phyloP scores from a whole-genome alignment of 2,797 vertebrate species.

The Schizopygopsis pylzovi region DNA sequence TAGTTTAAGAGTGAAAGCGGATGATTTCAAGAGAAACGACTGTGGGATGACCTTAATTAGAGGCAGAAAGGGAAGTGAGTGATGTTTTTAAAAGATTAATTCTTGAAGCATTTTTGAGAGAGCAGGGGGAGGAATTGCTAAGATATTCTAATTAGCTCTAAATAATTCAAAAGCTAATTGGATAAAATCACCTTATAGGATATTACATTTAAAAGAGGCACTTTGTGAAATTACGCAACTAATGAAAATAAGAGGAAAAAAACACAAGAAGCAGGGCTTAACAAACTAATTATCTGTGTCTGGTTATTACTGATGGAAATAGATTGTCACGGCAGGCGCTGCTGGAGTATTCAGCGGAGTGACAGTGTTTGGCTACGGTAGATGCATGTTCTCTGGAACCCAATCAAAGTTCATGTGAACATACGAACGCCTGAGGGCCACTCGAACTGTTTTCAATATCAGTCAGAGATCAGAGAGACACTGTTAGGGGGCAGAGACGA shows the following conservation, averaged over 20 bases:
- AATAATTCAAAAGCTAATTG: slow-evolving; percentile 74
- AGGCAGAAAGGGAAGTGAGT: slow-evolving; percentile 14
- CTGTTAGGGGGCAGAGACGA: neutral
- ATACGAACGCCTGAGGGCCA: slow-evolving; percentile 19
- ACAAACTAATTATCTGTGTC: slow-evolving; percentile 81
- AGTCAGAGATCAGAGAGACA: neutral
- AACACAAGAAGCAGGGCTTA: slow-evolving; percentile 72
- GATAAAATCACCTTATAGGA: slow-evolving; percentile 79
- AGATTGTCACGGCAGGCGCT: slow-evolving; percentile 46
- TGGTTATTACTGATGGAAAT: slow-evolving; percentile 76
- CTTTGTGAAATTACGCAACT: slow-evolving; percentile 74
- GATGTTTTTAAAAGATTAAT: slow-evolving; percentile 54
- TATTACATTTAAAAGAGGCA: slow-evolving; percentile 77
- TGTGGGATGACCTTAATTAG: slow-evolving; percentile 60
- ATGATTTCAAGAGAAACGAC: slow-evolving; percentile 1
- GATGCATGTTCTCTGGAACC: neutral
- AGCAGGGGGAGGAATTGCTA: slow-evolving; percentile 33
- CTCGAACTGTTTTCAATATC: slow-evolving; percentile 32
- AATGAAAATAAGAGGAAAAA: slow-evolving; percentile 73
- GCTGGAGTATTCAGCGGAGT: slow-evolving; percentile 29
- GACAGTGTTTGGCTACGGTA: slow-evolving; percentile 10
- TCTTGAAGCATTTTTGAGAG: slow-evolving; percentile 54
- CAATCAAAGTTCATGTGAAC: slow-evolving; percentile 41
- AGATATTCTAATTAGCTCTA: slow-evolving; percentile 61
- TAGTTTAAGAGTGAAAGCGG: slow-evolving; percentile 48